Evolutionary conservation across 1,140 invertebrate species (phyloP), one percentile per base, ranked within the genome.

Genomic region (Rhopalosiphum maidis): DNA sequence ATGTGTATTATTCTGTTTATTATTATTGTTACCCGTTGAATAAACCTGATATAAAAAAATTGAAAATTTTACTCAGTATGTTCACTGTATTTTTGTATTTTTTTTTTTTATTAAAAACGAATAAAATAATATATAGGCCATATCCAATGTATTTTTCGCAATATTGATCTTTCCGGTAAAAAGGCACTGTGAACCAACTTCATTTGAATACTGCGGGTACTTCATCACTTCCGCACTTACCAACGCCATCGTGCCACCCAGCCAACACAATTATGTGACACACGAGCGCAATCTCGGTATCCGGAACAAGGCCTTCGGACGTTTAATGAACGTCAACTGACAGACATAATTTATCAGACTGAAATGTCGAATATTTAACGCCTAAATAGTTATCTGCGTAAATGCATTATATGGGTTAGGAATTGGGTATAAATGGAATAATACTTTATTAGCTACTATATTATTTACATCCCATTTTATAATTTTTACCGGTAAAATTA

Each of bases 321-420:
- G 54, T 90, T 60, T 60, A 60, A 60, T 90, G 41, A 90, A 90
- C 35, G 37, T 41, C 37, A 41, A 41, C 88, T 54, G 88, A 55
- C 88, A 90, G 41, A 90, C 88, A 37, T 25, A 90, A 55, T 90
- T 90, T 90, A 41, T 90, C 88, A 87, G 46, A 48, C 86, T 46
- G 86, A 86, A 86, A 41, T 25, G 85, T 21, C 85, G 43, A 43
- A 30, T 86, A 46, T 46, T 86, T 18, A 86, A 86, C 85, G 85
- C 25, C 22, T 43, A 43, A n/a, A 68, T 30, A 68, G 60, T 15
- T n/a, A n/a, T 30, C 60, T n/a, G 3, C 11, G 30, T 68, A 68
- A 68, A 77, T 77, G 15, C n/a, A 77, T 77, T 77, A 77, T 15
- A 15, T 4, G n/a, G 60, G 60, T 77, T 77, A 77, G 15, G 15